These are phyloP conservation scores for Saccopteryx bilineata DNA, from an alignment of 2,113 vertebrate species.

Conservation along the genomic window DNA sequence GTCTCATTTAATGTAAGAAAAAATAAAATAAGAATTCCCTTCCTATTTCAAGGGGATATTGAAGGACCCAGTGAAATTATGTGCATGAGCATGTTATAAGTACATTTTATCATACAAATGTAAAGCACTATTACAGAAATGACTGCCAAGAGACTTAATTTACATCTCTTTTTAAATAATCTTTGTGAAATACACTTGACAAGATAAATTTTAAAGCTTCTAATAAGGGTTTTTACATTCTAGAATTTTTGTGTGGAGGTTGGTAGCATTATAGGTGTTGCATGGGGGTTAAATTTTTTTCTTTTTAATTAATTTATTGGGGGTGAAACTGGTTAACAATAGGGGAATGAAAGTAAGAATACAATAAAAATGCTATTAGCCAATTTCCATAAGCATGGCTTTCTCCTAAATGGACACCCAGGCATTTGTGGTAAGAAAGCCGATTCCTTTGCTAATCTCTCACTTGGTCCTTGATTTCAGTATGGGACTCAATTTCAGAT, in stretches of 20 bases:
- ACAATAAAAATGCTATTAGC: neutral
- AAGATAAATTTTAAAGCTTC: slow-evolving; percentile 58
- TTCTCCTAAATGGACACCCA: neutral
- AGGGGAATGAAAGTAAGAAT: neutral
- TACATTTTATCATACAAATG: neutral
- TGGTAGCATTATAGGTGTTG: slow-evolving; percentile 12
- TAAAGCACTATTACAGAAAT: slow-evolving; percentile 16
- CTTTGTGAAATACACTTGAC: slow-evolving; percentile 52
- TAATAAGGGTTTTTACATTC: slow-evolving; percentile 32
- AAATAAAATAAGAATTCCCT: slow-evolving; percentile 18
- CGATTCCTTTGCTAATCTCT: neutral
- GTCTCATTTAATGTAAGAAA: neutral
- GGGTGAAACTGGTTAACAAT: neutral
- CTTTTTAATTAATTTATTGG: too few species aligned
- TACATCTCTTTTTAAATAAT: slow-evolving; percentile 47
- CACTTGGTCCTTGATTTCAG: slow-evolving; percentile 18
- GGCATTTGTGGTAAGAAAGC: neutral
- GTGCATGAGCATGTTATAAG: neutral
- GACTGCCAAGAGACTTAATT: slow-evolving; percentile 45
- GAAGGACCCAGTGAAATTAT: neutral
- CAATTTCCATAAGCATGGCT: neutral
- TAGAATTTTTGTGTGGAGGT: neutral
- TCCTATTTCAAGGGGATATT: neutral
- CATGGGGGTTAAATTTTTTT: slow-evolving; percentile 61
- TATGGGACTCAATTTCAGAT: slow-evolving; percentile 47